phyloP scores from a whole-genome alignment of 2,888 invertebrate genomes.

The Parasteatoda lunata region DNA sequence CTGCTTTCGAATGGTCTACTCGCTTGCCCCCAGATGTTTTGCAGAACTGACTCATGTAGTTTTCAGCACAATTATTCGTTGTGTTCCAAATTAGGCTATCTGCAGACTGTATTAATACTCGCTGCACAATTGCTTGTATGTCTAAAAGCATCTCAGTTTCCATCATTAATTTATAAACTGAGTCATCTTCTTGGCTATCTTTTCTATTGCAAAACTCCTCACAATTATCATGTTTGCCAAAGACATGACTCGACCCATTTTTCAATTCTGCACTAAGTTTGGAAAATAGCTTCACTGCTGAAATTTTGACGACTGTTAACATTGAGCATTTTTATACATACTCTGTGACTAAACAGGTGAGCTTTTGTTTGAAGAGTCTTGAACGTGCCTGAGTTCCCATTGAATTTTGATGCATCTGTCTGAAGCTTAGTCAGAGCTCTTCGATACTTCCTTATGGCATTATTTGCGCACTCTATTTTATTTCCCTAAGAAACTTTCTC shows the following conservation, averaged over 20 bases:
- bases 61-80: neutral
- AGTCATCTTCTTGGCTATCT: neutral
- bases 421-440: no score
- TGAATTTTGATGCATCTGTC: neutral
- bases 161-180: neutral
- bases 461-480: no score
- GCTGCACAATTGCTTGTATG: neutral
- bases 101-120: no score
- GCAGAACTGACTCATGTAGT: slow-evolving; percentile 31
- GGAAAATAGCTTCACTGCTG: neutral
- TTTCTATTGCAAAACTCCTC: neutral
- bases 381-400: neutral
- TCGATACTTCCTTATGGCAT: no score
- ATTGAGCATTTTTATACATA: neutral
- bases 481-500: no score
- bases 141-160: neutral
- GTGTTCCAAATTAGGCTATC: no score
- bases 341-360: neutral
- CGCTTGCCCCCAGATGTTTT: slow-evolving; percentile 20
- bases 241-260: slow-evolving; percentile 17
- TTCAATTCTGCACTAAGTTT: neutral
- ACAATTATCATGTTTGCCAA: neutral
- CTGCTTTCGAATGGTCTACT: neutral
- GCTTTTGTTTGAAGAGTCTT: neutral
- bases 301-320: neutral